phyloP scores from a whole-genome alignment of 2,113 vertebrate species.

The Eudyptes chrysolophus region DNA sequence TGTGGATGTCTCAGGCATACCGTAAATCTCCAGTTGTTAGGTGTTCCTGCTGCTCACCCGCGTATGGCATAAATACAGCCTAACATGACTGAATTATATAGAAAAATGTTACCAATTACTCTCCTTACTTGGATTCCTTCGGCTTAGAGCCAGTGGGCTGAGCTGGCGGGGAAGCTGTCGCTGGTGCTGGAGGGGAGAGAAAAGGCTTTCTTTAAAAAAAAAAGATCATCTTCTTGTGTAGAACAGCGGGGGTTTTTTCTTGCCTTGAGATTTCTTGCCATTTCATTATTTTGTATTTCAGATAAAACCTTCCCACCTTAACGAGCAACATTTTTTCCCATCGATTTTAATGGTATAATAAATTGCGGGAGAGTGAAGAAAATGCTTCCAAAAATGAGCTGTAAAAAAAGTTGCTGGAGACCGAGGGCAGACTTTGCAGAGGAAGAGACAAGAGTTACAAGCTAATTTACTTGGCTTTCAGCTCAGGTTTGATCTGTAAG shows the following conservation, averaged over 20 bases:
- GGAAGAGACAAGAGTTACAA: conserved; percentile 16
- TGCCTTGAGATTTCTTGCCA: conserved; percentile 26
- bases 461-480: not conserved
- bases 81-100: not conserved
- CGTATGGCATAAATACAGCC: not conserved
- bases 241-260: not conserved
- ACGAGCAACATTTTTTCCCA: conserved; percentile 15
- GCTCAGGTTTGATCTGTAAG: not conserved
- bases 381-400: not conserved
- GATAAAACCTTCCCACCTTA: conserved; percentile 29
- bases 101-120: conserved; percentile 49
- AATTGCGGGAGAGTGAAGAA: not conserved
- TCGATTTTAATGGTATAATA: conserved; percentile 38
- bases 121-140: conserved; percentile 19
- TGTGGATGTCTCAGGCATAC: not conserved
- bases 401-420: not conserved
- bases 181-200: not conserved
- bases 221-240: not conserved
- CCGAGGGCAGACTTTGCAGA: not conserved
- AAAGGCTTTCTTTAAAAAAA: conserved; percentile 11
- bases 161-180: not conserved
- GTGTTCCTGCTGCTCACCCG: not conserved
- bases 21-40: conserved; percentile 19
- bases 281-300: conserved; percentile 31
- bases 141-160: not conserved